Conservation (phyloP, 2,113 vertebrate species). For the Castor canadensis region DNA sequence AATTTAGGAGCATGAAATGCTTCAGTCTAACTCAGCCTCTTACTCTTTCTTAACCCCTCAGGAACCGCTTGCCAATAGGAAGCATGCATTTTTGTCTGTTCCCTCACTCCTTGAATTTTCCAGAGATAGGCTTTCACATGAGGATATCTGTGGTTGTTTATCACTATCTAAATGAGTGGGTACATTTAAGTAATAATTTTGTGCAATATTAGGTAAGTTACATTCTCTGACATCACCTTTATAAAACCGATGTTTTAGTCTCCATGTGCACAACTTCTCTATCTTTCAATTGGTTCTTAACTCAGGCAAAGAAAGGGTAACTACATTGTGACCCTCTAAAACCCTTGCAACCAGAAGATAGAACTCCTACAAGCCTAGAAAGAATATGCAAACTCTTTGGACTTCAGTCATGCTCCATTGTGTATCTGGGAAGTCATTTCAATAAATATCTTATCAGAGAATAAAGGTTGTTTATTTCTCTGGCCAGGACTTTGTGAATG, state of each 20-base stretch:
- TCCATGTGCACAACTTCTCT: background rate
- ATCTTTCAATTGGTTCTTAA: slow-evolving; percentile 28
- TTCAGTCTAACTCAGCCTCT: background rate
- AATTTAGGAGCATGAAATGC: background rate
- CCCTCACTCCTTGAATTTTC: slow-evolving; percentile 25
- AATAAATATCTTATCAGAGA: background rate
- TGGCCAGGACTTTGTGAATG: background rate
- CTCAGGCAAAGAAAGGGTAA: background rate
- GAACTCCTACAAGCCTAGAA: slow-evolving; percentile 6
- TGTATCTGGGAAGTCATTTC: background rate
- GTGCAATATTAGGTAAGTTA: background rate
- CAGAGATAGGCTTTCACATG: background rate
- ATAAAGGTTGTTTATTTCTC: background rate
- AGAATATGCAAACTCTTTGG: background rate
- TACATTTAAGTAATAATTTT: background rate
- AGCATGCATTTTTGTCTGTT: background rate
- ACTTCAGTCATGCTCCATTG: background rate
- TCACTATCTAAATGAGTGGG: background rate
- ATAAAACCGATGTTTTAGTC: background rate
- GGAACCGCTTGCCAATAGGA: background rate
- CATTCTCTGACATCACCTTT: background rate
- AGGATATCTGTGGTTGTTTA: background rate
- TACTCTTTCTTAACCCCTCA: background rate
- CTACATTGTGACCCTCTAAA: background rate
- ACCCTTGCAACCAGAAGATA: background rate